A percentile compares a stretch with the other conserved stretches of the same genome.
These are phyloP conservation scores for Patella depressa DNA, from an alignment of 2,888 invertebrate species.

Conservation along the genomic window DNA sequence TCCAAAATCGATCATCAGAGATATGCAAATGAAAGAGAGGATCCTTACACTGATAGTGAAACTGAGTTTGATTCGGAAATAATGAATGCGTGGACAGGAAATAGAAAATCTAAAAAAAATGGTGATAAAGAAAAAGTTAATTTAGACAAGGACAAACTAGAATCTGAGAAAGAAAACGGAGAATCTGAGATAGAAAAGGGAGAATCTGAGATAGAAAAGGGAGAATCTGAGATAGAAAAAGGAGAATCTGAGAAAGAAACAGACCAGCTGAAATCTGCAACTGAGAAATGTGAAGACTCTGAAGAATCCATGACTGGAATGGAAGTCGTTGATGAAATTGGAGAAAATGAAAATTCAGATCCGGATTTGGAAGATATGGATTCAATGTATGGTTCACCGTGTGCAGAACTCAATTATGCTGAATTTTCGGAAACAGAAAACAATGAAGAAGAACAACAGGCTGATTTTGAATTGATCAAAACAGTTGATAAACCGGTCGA, in stretches of 20 bases:
- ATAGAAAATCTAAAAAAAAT: background rate
- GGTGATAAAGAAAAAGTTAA: background rate
- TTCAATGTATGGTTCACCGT: conserved; percentile 36
- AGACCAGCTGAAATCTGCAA: conserved; percentile 13
- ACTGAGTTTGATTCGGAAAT: background rate
- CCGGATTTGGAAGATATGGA: conserved; percentile 31
- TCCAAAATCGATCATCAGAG: background rate
- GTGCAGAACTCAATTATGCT: conserved; percentile 36
- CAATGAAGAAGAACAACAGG: conserved; percentile 37
- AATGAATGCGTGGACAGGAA: background rate
- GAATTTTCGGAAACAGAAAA: conserved; percentile 39
- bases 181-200: conserved; percentile 23
- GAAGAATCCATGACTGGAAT: conserved; percentile 29
- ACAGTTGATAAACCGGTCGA: background rate
- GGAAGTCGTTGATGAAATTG: conserved; percentile 27
- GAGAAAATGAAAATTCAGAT: conserved; percentile 34
- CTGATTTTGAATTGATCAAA: background rate
- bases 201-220: conserved; percentile 29
- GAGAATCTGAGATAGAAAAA: conserved; percentile 19
- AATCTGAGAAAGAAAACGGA: background rate
- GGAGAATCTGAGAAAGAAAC: conserved; percentile 11
- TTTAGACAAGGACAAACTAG: conserved; percentile 26
- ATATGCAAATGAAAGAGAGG: conserved; percentile 3
- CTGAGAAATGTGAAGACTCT: conserved; percentile 5
- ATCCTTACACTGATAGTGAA: conserved; percentile 16